A percentile compares a stretch with the other conserved stretches of the same genome.
Evolutionary conservation across 2,797 vertebrate species (phyloP).

Genomic region (Rousettus madagascariensis): DNA sequence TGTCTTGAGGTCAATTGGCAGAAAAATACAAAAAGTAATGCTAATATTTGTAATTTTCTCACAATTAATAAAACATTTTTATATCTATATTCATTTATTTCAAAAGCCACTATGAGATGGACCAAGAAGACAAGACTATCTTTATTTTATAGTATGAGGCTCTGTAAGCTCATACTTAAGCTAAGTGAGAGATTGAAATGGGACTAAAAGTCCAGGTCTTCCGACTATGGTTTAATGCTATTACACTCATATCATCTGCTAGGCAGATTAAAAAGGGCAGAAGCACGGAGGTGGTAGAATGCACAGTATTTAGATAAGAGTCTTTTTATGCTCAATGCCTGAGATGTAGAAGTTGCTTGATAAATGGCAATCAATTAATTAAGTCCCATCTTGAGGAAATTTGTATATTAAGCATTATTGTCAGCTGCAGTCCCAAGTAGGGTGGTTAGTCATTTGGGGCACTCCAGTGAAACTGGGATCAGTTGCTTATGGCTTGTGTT

Average conservation of each 20-base stretch:
- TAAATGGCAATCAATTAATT: background rate
- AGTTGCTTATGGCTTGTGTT: background rate
- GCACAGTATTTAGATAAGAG: background rate
- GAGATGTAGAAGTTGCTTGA: background rate
- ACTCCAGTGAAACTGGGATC: background rate
- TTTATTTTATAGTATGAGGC: slow-evolving; percentile 24
- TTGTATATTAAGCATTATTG: background rate
- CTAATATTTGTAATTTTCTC: slow-evolving; percentile 1
- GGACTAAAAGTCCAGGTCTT: background rate
- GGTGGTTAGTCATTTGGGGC: background rate
- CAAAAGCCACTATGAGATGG: background rate
- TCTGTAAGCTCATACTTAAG: background rate
- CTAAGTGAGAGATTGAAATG: background rate
- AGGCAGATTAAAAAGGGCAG: background rate
- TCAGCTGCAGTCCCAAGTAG: background rate
- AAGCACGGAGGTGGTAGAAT: background rate
- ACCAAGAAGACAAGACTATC: background rate
- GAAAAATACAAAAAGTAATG: background rate
- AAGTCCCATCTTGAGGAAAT: background rate
- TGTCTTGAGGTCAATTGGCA: background rate
- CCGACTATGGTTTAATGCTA: background rate
- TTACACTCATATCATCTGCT: background rate
- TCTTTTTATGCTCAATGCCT: background rate
- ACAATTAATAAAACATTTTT: background rate
- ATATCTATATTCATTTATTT: background rate